These are phyloP conservation scores for Montipora capitata DNA, from an alignment of 92 coral and sea anemone species.

Conservation along the genomic window DNA sequence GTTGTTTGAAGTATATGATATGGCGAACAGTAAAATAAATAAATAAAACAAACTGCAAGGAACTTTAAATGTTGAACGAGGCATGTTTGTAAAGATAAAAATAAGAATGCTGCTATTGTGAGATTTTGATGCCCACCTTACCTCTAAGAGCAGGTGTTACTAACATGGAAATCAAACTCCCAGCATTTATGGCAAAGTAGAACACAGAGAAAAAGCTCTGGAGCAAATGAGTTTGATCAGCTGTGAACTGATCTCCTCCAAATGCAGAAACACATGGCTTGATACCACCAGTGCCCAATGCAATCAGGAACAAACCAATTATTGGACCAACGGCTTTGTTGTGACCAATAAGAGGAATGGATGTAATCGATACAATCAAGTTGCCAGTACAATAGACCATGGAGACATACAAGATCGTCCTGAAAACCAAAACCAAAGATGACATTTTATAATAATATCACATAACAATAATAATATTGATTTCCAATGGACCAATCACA, in stretches of 20 bases:
- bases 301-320: conserved; percentile 89
- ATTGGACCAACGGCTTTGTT: conserved; percentile 85
- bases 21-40: no score
- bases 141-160: conserved; percentile 91
- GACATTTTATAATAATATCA: background rate
- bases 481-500: no score
- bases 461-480: no score
- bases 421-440: conserved; percentile 11
- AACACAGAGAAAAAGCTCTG: conserved; percentile 91
- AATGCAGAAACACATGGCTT: conserved; percentile 92
- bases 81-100: no score
- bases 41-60: no score
- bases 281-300: conserved; percentile 92
- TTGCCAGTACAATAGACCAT: conserved; percentile 82
- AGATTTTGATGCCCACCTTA: background rate
- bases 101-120: no score
- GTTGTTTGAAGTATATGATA: no score
- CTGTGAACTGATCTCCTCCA: conserved; percentile 90
- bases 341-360: conserved; percentile 82
- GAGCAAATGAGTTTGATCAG: conserved; percentile 80
- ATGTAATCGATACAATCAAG: conserved; percentile 79
- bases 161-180: conserved; percentile 83
- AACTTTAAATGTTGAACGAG: no score
- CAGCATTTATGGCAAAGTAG: conserved; percentile 94
- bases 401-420: conserved; percentile 87